phyloP scores from a whole-genome alignment of 2,888 invertebrate species.

The Drosophila demipolita region DNA sequence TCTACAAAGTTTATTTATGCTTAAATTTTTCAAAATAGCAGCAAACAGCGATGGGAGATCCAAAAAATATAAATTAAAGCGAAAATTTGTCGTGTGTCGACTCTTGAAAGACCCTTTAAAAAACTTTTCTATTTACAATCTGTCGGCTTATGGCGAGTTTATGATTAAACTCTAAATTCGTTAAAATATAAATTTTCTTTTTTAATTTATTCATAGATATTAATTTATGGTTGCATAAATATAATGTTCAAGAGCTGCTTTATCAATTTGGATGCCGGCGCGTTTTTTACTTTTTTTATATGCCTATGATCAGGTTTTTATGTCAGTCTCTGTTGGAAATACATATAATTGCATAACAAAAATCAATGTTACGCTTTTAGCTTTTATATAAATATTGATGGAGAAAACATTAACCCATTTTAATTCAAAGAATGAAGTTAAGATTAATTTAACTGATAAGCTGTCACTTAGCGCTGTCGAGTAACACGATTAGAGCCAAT shows the following conservation, averaged over 20 bases:
- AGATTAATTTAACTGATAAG: constrained; percentile 27
- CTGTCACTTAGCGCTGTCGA: constrained; percentile 17
- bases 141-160: not conserved
- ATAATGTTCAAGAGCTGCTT: not conserved
- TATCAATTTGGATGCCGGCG: no score
- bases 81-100: not conserved
- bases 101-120: not conserved
- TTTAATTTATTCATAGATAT: not conserved
- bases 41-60: not conserved
- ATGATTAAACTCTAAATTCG: not conserved
- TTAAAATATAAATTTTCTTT: not conserved
- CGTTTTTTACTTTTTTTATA: not conserved
- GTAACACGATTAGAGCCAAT: constrained; percentile 23
- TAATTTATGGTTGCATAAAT: not conserved
- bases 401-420: constrained; percentile 24
- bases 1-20: constrained; percentile 49
- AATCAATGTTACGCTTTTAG: not conserved
- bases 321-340: not conserved
- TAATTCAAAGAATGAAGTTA: not conserved
- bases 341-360: constrained; percentile 6
- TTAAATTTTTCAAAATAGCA: constrained; percentile 57
- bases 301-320: not conserved
- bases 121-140: not conserved
- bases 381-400: constrained; percentile 22
- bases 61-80: not conserved